Evolutionary conservation across 2,888 invertebrate genomes (phyloP).

Genomic region (Eristalis tenax): DNA sequence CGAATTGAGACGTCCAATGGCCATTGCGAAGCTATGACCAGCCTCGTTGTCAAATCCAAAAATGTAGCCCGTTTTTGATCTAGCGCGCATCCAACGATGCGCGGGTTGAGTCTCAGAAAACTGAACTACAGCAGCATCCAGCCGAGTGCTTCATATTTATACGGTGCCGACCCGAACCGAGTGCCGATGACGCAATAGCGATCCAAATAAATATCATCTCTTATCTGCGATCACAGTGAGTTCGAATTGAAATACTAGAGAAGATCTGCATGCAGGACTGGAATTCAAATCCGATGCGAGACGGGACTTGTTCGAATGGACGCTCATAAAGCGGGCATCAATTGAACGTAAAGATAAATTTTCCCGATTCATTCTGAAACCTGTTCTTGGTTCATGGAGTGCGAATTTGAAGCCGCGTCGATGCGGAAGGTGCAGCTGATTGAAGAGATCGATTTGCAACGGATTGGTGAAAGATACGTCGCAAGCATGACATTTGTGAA

Average conservation of each 20-base stretch:
- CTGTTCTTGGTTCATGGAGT: not conserved
- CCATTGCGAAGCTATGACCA: no score
- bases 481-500: no score
- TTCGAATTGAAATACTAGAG: not conserved
- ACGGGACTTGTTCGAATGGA: not conserved
- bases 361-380: no score
- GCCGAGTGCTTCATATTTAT: not conserved
- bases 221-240: not conserved
- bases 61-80: no score
- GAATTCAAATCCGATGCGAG: not conserved
- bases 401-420: not conserved
- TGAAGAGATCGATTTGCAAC: no score
- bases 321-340: not conserved
- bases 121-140: not conserved
- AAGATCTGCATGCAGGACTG: not conserved
- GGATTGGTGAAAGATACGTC: no score
- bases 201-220: not conserved
- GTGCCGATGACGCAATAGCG: not conserved
- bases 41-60: no score
- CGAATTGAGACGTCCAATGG: no score
- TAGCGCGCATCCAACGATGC: not conserved
- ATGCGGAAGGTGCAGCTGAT: not conserved
- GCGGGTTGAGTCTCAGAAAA: not conserved
- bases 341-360: not conserved
- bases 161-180: not conserved